Evolutionary conservation across 2,888 invertebrate genomes (phyloP).

Genomic region (Opisthograptis luteolata): DNA sequence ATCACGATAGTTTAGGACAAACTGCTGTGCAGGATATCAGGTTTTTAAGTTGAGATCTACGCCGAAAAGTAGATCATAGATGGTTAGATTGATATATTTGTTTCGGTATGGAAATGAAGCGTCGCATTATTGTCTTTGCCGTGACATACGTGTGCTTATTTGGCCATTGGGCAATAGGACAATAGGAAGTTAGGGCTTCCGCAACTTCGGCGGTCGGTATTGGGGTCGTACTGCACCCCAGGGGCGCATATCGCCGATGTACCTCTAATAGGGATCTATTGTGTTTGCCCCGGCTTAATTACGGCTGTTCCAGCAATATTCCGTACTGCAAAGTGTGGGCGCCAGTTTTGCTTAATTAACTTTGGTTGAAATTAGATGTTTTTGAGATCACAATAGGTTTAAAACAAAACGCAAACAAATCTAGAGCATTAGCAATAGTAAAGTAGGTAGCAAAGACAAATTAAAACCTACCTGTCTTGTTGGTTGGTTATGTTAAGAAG

Average conservation of each 20-base stretch:
- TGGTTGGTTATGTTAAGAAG: too few species aligned
- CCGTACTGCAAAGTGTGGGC: constrained; percentile 12
- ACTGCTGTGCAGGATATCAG: too few species aligned
- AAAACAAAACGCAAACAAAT: too few species aligned
- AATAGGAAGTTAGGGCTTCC: constrained; percentile 36
- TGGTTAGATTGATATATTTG: background rate
- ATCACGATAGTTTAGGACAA: too few species aligned
- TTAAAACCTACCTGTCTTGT: too few species aligned
- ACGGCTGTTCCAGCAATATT: constrained; percentile 39
- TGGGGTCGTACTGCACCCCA: constrained; percentile 52
- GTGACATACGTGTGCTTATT: constrained; percentile 16
- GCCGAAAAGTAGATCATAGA: too few species aligned
- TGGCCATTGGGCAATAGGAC: constrained; percentile 8
- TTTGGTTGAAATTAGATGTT: background rate
- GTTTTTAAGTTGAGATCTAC: too few species aligned
- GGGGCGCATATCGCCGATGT: constrained; percentile 60
- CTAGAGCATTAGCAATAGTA: too few species aligned
- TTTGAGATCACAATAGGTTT: too few species aligned
- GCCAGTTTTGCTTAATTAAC: constrained; percentile 25
- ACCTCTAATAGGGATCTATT: constrained; percentile 71
- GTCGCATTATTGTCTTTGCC: constrained; percentile 1
- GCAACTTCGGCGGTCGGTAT: constrained; percentile 24
- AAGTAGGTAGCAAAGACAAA: too few species aligned
- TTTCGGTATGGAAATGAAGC: constrained; percentile 15
- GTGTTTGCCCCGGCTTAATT: constrained; percentile 58